Conservation (phyloP, 2,797 vertebrate species). For the Florisuga fusca region DNA sequence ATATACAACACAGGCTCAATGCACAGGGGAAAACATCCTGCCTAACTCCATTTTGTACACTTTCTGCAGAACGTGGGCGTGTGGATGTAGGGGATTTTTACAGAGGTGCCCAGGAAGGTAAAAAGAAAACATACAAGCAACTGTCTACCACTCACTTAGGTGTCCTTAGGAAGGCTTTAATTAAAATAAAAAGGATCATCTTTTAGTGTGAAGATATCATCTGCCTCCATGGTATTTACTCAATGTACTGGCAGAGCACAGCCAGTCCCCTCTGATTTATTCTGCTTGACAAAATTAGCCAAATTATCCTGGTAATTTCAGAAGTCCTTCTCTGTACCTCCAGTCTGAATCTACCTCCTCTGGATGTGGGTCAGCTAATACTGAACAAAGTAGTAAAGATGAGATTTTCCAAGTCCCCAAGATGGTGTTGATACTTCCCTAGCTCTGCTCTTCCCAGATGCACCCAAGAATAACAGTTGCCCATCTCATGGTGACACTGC, state of each 20-base stretch:
- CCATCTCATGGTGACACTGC: background rate
- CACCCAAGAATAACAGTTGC: background rate
- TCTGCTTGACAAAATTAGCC: background rate
- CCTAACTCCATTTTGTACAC: background rate
- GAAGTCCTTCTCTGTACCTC: background rate
- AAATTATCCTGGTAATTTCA: background rate
- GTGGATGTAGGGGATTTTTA: background rate
- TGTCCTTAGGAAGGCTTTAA: background rate
- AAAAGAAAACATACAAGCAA: background rate
- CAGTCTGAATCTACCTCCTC: background rate
- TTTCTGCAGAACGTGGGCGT: background rate
- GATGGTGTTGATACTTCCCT: background rate
- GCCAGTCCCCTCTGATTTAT: background rate
- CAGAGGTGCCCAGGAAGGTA: background rate
- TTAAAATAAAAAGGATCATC: background rate
- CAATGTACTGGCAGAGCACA: background rate
- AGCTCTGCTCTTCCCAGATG: background rate
- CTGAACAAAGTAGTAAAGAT: background rate
- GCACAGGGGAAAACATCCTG: background rate
- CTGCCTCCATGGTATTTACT: background rate
- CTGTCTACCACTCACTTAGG: background rate
- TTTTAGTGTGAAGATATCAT: background rate
- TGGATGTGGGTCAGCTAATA: background rate
- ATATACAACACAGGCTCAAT: background rate
- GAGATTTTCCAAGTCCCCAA: background rate